These are phyloP conservation scores for Tenthredo notha DNA, from an alignment of 2,888 invertebrate genomes.

Conservation along the genomic window DNA sequence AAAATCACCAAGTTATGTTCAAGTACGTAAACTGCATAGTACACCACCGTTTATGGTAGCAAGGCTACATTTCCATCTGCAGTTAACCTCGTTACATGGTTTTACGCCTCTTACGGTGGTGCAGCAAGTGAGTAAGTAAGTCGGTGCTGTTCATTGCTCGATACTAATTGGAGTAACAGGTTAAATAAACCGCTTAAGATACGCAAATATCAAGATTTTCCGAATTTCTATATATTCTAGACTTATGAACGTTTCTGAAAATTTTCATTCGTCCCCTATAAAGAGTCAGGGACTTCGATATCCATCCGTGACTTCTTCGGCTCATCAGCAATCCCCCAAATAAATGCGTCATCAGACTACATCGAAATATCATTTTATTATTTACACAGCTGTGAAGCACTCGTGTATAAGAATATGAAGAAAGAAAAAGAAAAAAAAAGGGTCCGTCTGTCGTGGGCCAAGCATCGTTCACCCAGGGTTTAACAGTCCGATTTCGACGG, in stretches of 20 bases:
- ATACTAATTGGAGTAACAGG: not conserved
- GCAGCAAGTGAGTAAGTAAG: not conserved
- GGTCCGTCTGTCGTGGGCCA: not conserved
- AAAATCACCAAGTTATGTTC: not conserved
- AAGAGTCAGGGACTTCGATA: not conserved
- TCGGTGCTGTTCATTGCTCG: not conserved
- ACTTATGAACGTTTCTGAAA: too few relatives aligned
- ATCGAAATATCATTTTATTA: slow-evolving; percentile 32
- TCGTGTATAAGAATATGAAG: not conserved
- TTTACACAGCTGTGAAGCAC: slow-evolving; percentile 27
- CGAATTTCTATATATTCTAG: too few relatives aligned
- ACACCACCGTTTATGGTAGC: slow-evolving; percentile 23
- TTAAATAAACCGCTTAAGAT: not conserved
- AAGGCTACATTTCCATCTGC: slow-evolving; percentile 41
- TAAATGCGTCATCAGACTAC: not conserved
- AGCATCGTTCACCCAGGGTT: not conserved
- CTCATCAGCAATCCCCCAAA: not conserved
- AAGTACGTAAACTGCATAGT: not conserved
- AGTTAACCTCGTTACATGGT: slow-evolving; percentile 24
- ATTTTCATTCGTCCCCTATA: too few relatives aligned
- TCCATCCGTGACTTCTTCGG: too few relatives aligned
- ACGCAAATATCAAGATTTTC: too few relatives aligned
- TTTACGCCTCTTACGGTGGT: not conserved
- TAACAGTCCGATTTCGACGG: too few relatives aligned
- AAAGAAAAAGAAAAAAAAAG: slow-evolving; percentile 21